These are phyloP conservation scores for Engystomops pustulosus DNA, from an alignment of 2,113 vertebrate genomes.

Conservation along the genomic window DNA sequence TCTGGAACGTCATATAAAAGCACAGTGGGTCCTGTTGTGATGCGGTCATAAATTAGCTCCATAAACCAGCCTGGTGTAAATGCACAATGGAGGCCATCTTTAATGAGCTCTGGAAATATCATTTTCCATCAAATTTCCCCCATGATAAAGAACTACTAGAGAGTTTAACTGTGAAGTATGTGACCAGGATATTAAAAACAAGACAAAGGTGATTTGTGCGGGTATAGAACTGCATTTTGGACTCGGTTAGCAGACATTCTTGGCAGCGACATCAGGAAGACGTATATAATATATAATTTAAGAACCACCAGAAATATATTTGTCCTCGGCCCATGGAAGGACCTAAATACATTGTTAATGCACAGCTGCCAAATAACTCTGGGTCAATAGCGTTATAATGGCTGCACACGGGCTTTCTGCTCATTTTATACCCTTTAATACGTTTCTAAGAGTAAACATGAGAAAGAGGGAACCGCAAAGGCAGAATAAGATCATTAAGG, in stretches of 20 bases:
- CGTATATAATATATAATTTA: constrained; percentile 45
- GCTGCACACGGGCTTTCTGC: neutral
- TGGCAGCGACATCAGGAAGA: constrained; percentile 45
- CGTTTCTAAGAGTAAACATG: constrained; percentile 16
- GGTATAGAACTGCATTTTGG: constrained; percentile 38
- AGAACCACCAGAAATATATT: constrained; percentile 44
- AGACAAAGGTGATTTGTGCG: constrained; percentile 50
- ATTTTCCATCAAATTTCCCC: constrained; percentile 52
- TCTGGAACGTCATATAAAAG: constrained; percentile 19
- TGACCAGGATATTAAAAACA: constrained; percentile 51
- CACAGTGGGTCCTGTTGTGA: constrained; percentile 17
- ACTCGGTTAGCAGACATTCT: constrained; percentile 24
- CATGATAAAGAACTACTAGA: constrained; percentile 42
- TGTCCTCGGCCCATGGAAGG: constrained; percentile 1
- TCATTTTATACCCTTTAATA: constrained; percentile 27
- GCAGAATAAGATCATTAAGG: neutral
- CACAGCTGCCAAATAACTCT: constrained; percentile 47
- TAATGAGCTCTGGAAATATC: constrained; percentile 52
- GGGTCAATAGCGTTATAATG: constrained; percentile 39
- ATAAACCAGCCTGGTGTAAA: constrained; percentile 49
- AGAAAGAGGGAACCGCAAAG: constrained; percentile 17
- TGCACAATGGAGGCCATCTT: constrained; percentile 54
- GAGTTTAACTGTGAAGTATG: constrained; percentile 43
- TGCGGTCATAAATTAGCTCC: constrained; percentile 41
- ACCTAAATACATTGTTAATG: constrained; percentile 50